Conservation (phyloP, 2,113 vertebrate genomes). For the Jaculus jaculus region DNA sequence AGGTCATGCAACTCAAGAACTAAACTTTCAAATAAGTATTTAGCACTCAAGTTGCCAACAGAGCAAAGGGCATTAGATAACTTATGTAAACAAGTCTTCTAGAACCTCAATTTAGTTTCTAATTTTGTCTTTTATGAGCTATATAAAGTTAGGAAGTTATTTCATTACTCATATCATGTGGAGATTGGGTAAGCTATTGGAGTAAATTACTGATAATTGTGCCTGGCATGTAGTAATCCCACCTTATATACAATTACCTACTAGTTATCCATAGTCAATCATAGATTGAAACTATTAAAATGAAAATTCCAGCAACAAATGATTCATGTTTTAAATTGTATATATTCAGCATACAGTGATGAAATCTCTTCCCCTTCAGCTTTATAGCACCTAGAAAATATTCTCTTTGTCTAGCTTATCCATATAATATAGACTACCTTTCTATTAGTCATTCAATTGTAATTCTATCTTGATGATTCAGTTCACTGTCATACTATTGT, state of each 20-base stretch:
- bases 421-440: background rate
- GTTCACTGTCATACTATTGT: background rate
- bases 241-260: background rate
- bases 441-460: background rate
- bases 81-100: constrained; percentile 15
- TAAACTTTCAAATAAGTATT: constrained; percentile 2
- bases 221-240: background rate
- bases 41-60: constrained; percentile 26
- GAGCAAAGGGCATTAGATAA: background rate
- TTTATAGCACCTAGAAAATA: background rate
- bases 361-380: background rate
- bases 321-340: background rate
- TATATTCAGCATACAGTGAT: background rate
- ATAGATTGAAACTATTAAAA: background rate
- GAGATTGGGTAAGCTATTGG: constrained; percentile 1
- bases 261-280: background rate
- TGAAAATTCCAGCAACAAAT: background rate
- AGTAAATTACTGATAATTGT: background rate
- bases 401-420: background rate
- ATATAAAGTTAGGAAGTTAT: background rate
- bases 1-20: background rate
- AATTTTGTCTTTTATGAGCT: background rate
- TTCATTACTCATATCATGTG: background rate
- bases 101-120: background rate
- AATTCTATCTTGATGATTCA: background rate